Percentiles rank a stretch among this genome's conserved stretches.
Evolutionary conservation across 2,113 vertebrate species (phyloP).

Genomic region (Nipponia nippon): DNA sequence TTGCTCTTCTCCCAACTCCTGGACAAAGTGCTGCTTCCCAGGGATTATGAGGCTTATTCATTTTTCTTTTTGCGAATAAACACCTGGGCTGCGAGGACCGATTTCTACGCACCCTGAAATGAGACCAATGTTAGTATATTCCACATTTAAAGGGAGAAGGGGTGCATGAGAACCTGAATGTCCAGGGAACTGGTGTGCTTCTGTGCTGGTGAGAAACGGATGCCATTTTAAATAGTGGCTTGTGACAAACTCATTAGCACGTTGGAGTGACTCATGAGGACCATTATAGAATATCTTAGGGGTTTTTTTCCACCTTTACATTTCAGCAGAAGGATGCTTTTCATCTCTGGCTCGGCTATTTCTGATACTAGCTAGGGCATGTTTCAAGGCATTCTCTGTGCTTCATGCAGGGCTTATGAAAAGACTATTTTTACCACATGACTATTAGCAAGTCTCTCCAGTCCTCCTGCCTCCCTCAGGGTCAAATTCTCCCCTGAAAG

Average conservation of each 20-base stretch:
- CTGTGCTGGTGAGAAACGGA: neutral
- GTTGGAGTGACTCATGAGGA: neutral
- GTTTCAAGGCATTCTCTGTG: neutral
- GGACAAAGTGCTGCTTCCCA: neutral
- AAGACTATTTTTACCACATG: slow-evolving; percentile 17
- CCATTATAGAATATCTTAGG: neutral
- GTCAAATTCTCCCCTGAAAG: neutral
- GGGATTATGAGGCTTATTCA: neutral
- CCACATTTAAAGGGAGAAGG: neutral
- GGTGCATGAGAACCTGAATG: neutral
- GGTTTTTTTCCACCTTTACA: neutral
- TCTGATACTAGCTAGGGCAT: neutral
- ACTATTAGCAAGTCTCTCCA: neutral
- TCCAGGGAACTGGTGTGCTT: neutral
- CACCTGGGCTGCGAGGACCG: neutral
- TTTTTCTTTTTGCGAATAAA: neutral
- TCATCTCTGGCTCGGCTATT: neutral
- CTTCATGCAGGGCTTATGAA: neutral
- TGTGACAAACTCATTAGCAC: neutral
- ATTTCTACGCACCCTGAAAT: neutral
- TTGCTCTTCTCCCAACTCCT: neutral
- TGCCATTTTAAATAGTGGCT: neutral
- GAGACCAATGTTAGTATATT: neutral
- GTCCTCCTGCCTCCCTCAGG: neutral
- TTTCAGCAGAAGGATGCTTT: neutral